Evolutionary conservation across 2,888 invertebrate genomes (phyloP).

Genomic region (Lasioglossum figueresi): DNA sequence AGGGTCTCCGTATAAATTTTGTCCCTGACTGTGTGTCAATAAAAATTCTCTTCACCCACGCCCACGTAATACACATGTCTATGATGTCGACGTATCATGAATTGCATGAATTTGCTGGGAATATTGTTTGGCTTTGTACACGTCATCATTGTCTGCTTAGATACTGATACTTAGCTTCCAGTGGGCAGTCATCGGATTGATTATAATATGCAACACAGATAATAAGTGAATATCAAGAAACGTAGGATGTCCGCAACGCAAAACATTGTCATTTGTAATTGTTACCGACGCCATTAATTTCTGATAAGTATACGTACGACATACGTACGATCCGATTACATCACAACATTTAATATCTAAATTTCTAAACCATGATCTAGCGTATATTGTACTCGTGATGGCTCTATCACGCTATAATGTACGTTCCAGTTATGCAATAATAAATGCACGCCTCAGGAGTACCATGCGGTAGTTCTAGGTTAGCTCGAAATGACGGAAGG

Average conservation of each 20-base stretch:
- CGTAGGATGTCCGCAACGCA: background rate
- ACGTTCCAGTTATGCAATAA: slow-evolving; percentile 2
- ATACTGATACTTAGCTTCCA: background rate
- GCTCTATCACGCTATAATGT: background rate
- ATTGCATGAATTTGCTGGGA: background rate
- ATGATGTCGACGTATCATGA: background rate
- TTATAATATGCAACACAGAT: background rate
- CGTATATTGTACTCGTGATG: background rate
- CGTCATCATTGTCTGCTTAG: background rate
- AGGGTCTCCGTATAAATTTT: background rate
- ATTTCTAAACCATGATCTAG: background rate
- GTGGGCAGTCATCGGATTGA: background rate
- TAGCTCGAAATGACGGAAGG: background rate
- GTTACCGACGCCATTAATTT: background rate
- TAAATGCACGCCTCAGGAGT: background rate
- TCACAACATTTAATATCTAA: background rate
- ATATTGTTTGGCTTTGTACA: background rate
- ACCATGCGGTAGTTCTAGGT: background rate
- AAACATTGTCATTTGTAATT: background rate
- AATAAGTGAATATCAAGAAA: background rate
- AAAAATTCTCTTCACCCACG: background rate
- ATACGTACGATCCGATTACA: background rate
- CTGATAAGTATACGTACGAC: background rate
- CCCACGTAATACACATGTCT: background rate
- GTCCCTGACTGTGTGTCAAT: background rate